These are phyloP conservation scores for Sinocyclocheilus anophthalmus DNA, from an alignment of 2,113 vertebrate genomes.

Conservation along the genomic window DNA sequence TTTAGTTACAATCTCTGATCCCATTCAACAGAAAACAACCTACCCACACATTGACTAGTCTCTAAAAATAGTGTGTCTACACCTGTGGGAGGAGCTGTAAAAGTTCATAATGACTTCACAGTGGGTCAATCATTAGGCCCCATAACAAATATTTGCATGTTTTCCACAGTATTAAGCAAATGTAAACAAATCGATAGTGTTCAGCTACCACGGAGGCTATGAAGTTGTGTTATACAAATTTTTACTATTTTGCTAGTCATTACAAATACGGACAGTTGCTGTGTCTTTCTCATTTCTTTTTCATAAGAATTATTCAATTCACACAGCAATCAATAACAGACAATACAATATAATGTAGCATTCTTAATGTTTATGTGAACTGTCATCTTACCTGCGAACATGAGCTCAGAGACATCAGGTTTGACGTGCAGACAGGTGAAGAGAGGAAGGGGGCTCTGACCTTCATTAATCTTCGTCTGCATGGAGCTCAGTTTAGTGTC, in stretches of 20 bases:
- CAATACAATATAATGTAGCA: background rate
- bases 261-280: background rate
- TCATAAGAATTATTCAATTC: background rate
- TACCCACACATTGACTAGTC: background rate
- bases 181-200: slow-evolving; percentile 49
- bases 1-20: background rate
- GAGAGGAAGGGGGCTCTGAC: slow-evolving; percentile 88
- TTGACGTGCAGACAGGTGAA: slow-evolving; percentile 98
- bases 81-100: background rate
- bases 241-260: background rate
- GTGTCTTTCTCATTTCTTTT: background rate
- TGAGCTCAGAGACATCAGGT: slow-evolving; percentile 96
- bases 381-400: slow-evolving; percentile 89
- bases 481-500: slow-evolving; percentile 84
- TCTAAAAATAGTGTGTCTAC: slow-evolving; percentile 32
- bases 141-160: slow-evolving; percentile 47
- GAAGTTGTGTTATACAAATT: background rate
- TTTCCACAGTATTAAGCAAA: slow-evolving; percentile 43
- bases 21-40: background rate
- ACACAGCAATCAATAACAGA: background rate
- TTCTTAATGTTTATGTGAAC: background rate
- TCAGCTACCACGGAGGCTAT: background rate
- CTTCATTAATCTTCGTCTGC: slow-evolving; percentile 84
- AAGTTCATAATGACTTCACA: background rate
- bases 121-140: slow-evolving; percentile 25